phyloP scores from a whole-genome alignment of 2,888 invertebrate species.

The Sussaba pulchella region DNA sequence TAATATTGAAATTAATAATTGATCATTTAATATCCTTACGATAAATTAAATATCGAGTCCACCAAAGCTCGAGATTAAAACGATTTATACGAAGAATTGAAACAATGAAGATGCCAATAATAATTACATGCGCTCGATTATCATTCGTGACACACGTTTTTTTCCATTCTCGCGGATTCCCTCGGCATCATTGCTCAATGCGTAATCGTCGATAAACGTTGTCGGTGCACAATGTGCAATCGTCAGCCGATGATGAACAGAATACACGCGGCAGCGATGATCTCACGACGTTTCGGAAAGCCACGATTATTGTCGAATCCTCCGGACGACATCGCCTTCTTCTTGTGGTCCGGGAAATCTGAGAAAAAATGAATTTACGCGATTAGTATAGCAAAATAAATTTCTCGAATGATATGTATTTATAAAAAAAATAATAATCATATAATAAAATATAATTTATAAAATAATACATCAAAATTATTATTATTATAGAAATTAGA shows the following conservation, averaged over 20 bases:
- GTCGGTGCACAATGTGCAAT: background rate
- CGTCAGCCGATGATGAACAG: constrained; percentile 37
- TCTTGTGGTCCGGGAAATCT: constrained; percentile 50
- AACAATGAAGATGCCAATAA: constrained; percentile 15
- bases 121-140: constrained; percentile 30
- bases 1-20: no score
- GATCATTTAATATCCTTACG: no score
- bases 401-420: no score
- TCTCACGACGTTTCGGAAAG: background rate
- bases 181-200: background rate
- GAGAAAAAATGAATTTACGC: constrained; percentile 18
- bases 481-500: background rate
- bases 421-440: no score
- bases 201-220: constrained; percentile 4
- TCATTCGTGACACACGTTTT: constrained; percentile 45
- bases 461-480: background rate
- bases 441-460: no score
- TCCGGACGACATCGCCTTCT: constrained; percentile 41
- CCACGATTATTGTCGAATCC: constrained; percentile 18
- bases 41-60: constrained; percentile 2
- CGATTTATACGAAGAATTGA: no score
- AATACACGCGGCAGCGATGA: constrained; percentile 36
- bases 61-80: no score
- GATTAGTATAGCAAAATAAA: no score
- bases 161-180: constrained; percentile 72